A percentile compares a stretch with the other conserved stretches of the same genome.
phyloP scores from a whole-genome alignment of 2,797 vertebrate species.

The Helostoma temminkii region DNA sequence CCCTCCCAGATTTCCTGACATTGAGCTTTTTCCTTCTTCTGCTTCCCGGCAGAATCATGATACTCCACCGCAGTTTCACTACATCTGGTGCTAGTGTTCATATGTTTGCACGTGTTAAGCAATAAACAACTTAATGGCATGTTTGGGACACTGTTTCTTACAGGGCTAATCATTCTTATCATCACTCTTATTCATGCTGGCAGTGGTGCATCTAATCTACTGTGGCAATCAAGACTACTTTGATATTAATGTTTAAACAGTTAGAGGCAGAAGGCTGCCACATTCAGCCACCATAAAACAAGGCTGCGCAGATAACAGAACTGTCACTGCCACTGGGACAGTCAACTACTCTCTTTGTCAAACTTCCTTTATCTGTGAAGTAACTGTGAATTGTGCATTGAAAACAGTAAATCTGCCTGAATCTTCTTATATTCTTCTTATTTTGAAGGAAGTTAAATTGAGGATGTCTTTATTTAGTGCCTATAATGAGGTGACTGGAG shows the following conservation, averaged over 20 bases:
- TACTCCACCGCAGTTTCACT: slow-evolving; percentile 49
- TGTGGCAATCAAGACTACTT: slow-evolving; percentile 22
- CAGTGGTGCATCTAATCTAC: slow-evolving; percentile 20
- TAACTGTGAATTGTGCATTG: slow-evolving; percentile 21
- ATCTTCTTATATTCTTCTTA: slow-evolving; percentile 53
- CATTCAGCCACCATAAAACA: slow-evolving; percentile 44
- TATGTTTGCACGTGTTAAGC: slow-evolving; percentile 26
- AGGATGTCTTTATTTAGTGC: slow-evolving; percentile 52
- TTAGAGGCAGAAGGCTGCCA: slow-evolving; percentile 49
- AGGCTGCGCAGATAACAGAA: slow-evolving; percentile 20
- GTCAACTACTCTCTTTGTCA: slow-evolving; percentile 2
- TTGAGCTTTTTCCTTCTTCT: slow-evolving; percentile 76
- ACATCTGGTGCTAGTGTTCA: slow-evolving; percentile 48
- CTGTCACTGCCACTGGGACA: not conserved
- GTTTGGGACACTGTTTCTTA: slow-evolving; percentile 22
- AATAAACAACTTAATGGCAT: slow-evolving; percentile 41
- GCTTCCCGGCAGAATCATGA: slow-evolving; percentile 75
- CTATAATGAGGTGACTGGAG: slow-evolving; percentile 24
- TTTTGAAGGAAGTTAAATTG: slow-evolving; percentile 54
- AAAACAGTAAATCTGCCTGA: slow-evolving; percentile 44
- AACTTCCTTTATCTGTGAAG: slow-evolving; percentile 26
- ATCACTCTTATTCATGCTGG: slow-evolving; percentile 24
- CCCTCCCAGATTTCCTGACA: slow-evolving; percentile 75
- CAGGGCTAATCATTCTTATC: not conserved
- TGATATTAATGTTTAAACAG: slow-evolving; percentile 62